Base-by-base conservation (phyloP, 1,140 invertebrate species). In the Contarinia nasturtii region DNA sequence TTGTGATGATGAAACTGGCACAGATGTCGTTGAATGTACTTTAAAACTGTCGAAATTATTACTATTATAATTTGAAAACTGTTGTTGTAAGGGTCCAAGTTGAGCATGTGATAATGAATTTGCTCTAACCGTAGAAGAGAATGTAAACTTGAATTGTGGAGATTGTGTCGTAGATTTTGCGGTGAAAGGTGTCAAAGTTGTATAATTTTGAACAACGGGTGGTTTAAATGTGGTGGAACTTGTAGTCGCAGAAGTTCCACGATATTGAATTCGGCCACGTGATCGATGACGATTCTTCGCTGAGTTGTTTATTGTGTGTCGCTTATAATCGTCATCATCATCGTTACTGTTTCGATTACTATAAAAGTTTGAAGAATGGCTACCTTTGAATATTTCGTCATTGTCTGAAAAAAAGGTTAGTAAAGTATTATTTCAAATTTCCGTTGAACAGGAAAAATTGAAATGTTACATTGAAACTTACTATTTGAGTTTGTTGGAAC, bases 351-450 rank as follows among this genome's bases (percentile, higher is more conserved):
- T 77, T 27, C 64, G 60, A 53, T 73, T 76, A 51, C 70, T 69
- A 56, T 74, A 79, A 55, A 77, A 77, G 53, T 76, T 76, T 33
- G 73, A 73, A 48, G 72, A 78, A 52, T 74, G 74, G 46, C 71
- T 76, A 43, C 72, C 69, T 41, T 71, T 71, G 41, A 74, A 65
- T 48, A 73, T 68, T 44, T 75, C 72, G 45, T 65, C 59, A 42
- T 22, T 44, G 43, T 27, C 22, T 44, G n/a, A 27, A 27, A n/a
- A 44, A 21, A 11, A 44, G 22, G 12, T 27, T 38, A 44, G 27
- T 4, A 42, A 19, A 42, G 14, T 8, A 34, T 34, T 34, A 34
- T 34, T 38, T 17, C 14, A 38, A 38, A 7, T 38, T 38, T 3
- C 12, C 15, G 12, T n/a, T 38, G 3, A 27, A 10, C 27, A 27